Evolutionary conservation across 2,113 vertebrate genomes (phyloP).

Genomic region (Typhlomys cinereus): DNA sequence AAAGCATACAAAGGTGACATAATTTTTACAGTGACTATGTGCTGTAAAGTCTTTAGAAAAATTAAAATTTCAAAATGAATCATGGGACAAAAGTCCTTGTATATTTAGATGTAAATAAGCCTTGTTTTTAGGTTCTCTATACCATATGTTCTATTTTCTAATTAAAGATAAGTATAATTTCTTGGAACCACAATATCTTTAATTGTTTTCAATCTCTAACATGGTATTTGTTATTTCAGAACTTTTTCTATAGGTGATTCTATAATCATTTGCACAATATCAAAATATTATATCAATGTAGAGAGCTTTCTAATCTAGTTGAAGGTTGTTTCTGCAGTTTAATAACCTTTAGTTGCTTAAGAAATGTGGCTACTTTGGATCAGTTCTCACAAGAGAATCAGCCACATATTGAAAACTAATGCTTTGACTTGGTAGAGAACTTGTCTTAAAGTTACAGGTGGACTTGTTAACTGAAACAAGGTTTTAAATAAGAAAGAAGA

Average conservation of each 20-base stretch:
- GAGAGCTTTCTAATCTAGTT: neutral
- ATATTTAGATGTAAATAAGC: constrained; percentile 19
- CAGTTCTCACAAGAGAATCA: neutral
- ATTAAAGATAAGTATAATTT: constrained; percentile 19
- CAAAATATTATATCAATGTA: constrained; percentile 10
- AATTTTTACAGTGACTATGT: constrained; percentile 4
- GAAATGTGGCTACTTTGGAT: neutral
- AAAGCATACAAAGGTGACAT: neutral
- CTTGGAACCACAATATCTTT: neutral
- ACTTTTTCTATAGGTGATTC: neutral
- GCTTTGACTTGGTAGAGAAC: neutral
- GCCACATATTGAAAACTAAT: neutral
- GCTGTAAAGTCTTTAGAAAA: constrained; percentile 1
- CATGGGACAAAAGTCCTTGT: neutral
- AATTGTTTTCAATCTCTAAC: neutral
- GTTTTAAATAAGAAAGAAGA: constrained; percentile 15
- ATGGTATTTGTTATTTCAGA: neutral
- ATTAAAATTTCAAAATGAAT: constrained; percentile 42
- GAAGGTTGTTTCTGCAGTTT: constrained; percentile 10
- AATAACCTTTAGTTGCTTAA: constrained; percentile 36
- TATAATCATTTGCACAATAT: neutral
- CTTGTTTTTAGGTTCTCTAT: neutral
- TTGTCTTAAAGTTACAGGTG: neutral
- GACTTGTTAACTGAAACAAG: neutral
- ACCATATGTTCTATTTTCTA: constrained; percentile 37